phyloP scores from a whole-genome alignment of 2,113 vertebrate species.

The Semicossyphus pulcher region DNA sequence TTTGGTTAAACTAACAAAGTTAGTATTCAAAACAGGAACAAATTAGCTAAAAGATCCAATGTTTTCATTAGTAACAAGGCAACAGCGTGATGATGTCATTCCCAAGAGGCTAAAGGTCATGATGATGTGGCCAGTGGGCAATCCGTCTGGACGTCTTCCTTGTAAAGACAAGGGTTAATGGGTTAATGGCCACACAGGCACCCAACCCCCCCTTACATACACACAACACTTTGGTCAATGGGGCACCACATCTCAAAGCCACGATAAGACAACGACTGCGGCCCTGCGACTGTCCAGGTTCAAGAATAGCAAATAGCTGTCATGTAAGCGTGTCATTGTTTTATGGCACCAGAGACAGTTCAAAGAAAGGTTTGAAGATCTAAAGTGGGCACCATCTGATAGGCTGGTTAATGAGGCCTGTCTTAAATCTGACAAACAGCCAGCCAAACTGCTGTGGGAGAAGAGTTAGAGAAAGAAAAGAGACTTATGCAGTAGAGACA shows the following conservation, averaged over 20 bases:
- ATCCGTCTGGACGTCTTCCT: constrained; percentile 5
- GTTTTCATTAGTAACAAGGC: neutral
- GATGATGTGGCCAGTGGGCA: constrained; percentile 1
- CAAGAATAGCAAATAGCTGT: constrained; percentile 14
- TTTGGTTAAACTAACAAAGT: too few species aligned
- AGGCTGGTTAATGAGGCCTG: constrained; percentile 31
- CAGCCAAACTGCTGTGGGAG: neutral
- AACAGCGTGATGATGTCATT: constrained; percentile 6
- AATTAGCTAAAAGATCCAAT: neutral
- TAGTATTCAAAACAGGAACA: neutral
- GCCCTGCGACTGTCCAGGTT: constrained; percentile 3
- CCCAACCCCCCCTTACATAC: neutral
- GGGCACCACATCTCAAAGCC: neutral
- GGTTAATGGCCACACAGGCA: neutral
- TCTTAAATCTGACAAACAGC: constrained; percentile 31
- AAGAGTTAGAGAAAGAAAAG: constrained; percentile 6
- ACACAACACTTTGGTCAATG: neutral
- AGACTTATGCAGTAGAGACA: neutral
- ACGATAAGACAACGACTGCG: neutral
- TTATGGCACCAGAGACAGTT: constrained; percentile 31
- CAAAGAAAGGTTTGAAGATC: constrained; percentile 30
- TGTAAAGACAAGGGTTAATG: constrained; percentile 25
- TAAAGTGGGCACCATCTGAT: constrained; percentile 39
- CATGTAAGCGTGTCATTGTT: constrained; percentile 18
- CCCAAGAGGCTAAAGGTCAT: neutral